Percentiles rank a stretch among this genome's conserved stretches.
Evolutionary conservation across 2,888 invertebrate genomes (phyloP).

Genomic region (Agriotes lineatus): DNA sequence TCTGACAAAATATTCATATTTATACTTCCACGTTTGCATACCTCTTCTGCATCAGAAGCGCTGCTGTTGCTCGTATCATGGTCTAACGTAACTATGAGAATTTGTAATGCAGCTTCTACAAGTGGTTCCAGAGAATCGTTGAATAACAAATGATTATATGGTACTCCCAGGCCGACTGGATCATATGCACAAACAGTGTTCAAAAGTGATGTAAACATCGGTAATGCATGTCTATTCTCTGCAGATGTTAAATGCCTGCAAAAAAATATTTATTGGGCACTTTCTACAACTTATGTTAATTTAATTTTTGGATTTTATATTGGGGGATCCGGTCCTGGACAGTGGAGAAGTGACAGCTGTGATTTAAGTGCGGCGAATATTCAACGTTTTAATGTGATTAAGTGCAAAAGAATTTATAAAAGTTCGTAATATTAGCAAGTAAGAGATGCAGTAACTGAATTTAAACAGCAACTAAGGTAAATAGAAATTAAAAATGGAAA

Average conservation of each 20-base stretch:
- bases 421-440: too few relatives aligned
- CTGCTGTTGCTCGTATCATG: conserved; percentile 81
- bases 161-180: conserved; percentile 97
- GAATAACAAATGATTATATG: conserved; percentile 98
- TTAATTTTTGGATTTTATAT: not conserved
- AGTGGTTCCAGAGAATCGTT: conserved; percentile 93
- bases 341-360: too few relatives aligned
- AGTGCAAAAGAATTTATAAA: too few relatives aligned
- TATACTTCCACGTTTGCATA: too few relatives aligned
- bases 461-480: too few relatives aligned
- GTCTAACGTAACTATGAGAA: conserved; percentile 95
- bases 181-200: conserved; percentile 98
- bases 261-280: conserved; percentile 21
- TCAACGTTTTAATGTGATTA: too few relatives aligned
- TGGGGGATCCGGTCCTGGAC: too few relatives aligned
- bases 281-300: not conserved
- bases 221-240: conserved; percentile 92
- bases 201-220: conserved; percentile 96
- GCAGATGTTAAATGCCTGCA: conserved; percentile 79
- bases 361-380: too few relatives aligned
- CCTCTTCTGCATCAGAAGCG: conserved; percentile 36
- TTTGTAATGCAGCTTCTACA: conserved; percentile 93
- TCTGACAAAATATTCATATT: too few relatives aligned
- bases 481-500: too few relatives aligned
- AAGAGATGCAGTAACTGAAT: too few relatives aligned